phyloP scores from a whole-genome alignment of 2,113 vertebrate genomes.

The Ophiodon elongatus region DNA sequence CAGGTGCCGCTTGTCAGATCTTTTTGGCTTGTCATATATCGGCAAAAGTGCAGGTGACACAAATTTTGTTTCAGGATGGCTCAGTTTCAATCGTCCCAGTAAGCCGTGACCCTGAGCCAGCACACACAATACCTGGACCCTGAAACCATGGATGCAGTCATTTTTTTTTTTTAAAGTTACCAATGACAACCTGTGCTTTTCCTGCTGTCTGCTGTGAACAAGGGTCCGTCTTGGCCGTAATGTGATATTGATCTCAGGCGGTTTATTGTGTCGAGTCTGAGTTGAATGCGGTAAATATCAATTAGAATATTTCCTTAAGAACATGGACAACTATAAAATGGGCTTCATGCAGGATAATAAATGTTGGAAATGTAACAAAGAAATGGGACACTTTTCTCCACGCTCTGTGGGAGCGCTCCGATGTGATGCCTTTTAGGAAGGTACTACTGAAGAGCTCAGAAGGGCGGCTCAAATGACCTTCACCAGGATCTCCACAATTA shows the following conservation, averaged over 20 bases:
- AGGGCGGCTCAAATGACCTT: not conserved
- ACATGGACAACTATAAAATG: not conserved
- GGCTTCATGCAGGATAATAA: not conserved
- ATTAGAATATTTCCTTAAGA: not conserved
- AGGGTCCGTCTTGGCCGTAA: not conserved
- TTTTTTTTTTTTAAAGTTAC: not conserved
- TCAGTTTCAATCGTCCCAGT: not conserved
- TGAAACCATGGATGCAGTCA: not conserved
- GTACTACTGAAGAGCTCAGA: not conserved
- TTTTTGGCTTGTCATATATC: not conserved
- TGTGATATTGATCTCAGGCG: not conserved
- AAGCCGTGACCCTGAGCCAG: too few relatives aligned
- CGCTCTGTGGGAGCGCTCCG: not conserved
- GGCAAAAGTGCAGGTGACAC: conserved; percentile 1
- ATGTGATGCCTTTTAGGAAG: not conserved
- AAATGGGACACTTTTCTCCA: not conserved
- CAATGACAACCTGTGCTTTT: not conserved
- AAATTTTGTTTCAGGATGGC: not conserved
- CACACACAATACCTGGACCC: not conserved
- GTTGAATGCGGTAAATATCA: not conserved
- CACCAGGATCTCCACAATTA: not conserved
- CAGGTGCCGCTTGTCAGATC: not conserved
- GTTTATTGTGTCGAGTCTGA: not conserved
- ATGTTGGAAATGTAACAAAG: not conserved
- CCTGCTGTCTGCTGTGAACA: not conserved